Base-by-base conservation (phyloP, 53 echinoderm and acorn worm genomes). In the Crossaster papposus region DNA sequence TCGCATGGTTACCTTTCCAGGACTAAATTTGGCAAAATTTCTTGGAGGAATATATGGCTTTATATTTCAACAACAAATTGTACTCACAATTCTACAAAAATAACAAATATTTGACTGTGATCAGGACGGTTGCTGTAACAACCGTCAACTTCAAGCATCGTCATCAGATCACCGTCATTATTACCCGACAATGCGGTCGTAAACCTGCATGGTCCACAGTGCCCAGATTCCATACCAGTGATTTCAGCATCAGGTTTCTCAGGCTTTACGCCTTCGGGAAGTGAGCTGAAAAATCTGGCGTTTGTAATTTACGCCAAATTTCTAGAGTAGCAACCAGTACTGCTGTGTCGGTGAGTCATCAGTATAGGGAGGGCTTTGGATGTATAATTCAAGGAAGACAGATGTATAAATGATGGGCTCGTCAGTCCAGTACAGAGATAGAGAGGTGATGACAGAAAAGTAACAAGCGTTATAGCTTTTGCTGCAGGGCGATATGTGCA, bases 341-440 rank as follows among this genome's bases (percentile, higher is more conserved):
- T 26, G 12, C 24, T 51, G n/a, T 78, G 78, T 18, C 35, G 85
- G 73, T 85, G 85, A 85, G 73, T 85, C 85, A 85, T 80, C 55
- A 15, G 15, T 53, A 72, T 20, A 44, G 85, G 30, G 70, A 68
- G 70, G 73, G 85, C 54, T 73, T 58, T 22, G 87, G 87, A 87
- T 87, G 87, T 87, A 87, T 87, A 77, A 87, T 87, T 87, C 75
- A 87, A 77, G 77, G 87, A 58, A 77, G 36, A 77, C 36, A 85
- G 86, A 76, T 87, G 87, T 87, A 36, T 87, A 74, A 76, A 87
- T 36, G 77, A 87, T 77, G 36, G 87, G 52, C 63, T 87, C n/a
- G n/a, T n/a, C 51, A 85, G 80, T 80, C 58, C 10, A 81, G 65
- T 30, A 18, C 31, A 11, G 58, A 62, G 76, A 17, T 54, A 62